phyloP scores from a whole-genome alignment of 2,797 vertebrate species.

The Pangasius krempfi region DNA sequence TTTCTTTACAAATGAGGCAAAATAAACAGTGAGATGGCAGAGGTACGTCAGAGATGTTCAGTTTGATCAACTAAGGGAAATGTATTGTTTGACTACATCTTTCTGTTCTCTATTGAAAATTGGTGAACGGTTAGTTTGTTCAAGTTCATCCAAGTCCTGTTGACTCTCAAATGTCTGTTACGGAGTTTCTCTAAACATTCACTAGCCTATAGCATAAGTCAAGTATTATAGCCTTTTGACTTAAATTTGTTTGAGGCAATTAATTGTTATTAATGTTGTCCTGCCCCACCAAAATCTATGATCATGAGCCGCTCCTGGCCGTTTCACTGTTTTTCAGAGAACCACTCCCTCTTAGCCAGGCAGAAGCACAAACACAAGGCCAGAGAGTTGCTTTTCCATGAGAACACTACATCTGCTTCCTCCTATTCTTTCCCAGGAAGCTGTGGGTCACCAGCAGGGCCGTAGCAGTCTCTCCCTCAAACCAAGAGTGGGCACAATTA shows the following conservation, averaged over 20 bases:
- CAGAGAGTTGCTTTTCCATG: slow-evolving; percentile 58
- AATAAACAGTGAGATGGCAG: background rate
- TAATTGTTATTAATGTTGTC: background rate
- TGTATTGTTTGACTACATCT: background rate
- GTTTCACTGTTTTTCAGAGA: slow-evolving; percentile 4
- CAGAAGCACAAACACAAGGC: slow-evolving; percentile 28
- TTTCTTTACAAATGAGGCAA: background rate
- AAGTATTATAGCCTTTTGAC: background rate
- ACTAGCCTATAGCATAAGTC: background rate
- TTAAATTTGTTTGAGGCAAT: background rate
- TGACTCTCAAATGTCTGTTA: background rate
- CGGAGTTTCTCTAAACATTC: background rate
- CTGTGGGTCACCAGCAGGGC: slow-evolving; percentile 27
- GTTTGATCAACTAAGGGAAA: background rate
- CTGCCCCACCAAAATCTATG: background rate
- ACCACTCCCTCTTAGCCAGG: slow-evolving; percentile 10
- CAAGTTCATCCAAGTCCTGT: background rate
- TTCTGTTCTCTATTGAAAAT: background rate
- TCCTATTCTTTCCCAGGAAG: slow-evolving; percentile 67
- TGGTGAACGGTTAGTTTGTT: background rate
- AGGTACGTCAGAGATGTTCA: background rate
- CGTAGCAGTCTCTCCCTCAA: slow-evolving; percentile 41
- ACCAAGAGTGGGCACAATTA: slow-evolving; percentile 38
- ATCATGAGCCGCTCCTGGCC: background rate
- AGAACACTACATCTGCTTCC: slow-evolving; percentile 61